Conservation (phyloP, 2,113 vertebrate species). For the Hippocampus zosterae region DNA sequence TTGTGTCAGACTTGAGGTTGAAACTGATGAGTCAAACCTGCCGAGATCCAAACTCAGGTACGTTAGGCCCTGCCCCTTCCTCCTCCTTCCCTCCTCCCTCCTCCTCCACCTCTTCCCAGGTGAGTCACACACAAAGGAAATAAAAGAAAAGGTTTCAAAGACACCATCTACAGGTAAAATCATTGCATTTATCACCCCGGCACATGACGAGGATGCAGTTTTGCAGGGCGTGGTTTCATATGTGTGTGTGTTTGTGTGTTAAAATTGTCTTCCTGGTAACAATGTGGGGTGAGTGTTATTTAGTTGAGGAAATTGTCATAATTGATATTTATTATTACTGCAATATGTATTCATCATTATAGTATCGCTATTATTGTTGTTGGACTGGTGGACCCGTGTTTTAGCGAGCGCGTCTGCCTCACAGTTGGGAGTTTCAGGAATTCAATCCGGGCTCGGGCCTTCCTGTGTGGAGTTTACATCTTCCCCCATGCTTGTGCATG, state of each 20-base stretch:
- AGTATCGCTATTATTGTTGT: background rate
- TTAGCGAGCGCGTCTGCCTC: background rate
- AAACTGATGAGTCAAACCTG: slow-evolving; percentile 4
- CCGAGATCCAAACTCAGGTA: background rate
- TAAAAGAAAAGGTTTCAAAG: slow-evolving; percentile 1
- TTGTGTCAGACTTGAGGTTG: background rate
- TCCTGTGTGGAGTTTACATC: background rate
- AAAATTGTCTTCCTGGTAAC: background rate
- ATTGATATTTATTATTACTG: background rate
- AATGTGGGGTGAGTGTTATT: background rate
- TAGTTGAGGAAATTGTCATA: background rate
- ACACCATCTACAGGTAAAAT: slow-evolving; percentile 1
- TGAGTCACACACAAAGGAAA: slow-evolving; percentile 7
- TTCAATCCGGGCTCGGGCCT: background rate
- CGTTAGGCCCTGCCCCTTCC: background rate
- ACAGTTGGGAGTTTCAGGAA: too few relatives aligned
- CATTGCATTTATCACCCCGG: background rate
- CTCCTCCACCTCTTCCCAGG: background rate
- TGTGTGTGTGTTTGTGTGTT: background rate
- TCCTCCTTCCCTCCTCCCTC: background rate
- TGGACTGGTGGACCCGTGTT: background rate
- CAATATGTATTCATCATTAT: background rate
- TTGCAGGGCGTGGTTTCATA: background rate
- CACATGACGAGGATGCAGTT: background rate
- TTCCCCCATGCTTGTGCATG: background rate